These are phyloP conservation scores for Muschampia plurimacula DNA, from an alignment of 2,888 invertebrate species.

Conservation along the genomic window DNA sequence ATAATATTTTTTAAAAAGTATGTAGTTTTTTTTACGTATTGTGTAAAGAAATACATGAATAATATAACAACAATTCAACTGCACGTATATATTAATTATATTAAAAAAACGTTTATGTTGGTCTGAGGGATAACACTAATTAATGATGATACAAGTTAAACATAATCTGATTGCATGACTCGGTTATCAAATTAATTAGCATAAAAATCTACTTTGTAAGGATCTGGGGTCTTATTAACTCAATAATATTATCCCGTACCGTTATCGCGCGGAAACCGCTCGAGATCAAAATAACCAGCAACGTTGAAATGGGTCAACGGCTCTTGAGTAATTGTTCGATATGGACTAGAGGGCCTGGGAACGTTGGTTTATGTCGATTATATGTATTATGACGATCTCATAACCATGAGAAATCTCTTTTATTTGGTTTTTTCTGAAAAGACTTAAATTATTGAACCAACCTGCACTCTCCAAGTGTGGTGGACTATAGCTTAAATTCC, in stretches of 20 bases:
- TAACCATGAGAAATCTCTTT: background rate
- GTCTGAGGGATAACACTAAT: too few species aligned
- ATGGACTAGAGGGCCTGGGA: conserved; percentile 13
- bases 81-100: too few species aligned
- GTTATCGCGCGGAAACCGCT: conserved; percentile 9
- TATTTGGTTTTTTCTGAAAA: too few species aligned
- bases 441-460: too few species aligned
- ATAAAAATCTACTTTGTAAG: background rate
- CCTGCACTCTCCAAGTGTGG: too few species aligned
- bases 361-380: conserved; percentile 31
- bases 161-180: background rate
- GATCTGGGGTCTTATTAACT: background rate
- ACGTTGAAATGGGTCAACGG: conserved; percentile 24
- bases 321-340: conserved; percentile 37
- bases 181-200: background rate
- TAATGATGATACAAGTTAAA: background rate
- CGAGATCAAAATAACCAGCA: conserved; percentile 13
- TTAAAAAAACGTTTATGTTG: too few species aligned
- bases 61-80: too few species aligned
- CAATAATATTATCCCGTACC: background rate
- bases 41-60: too few species aligned
- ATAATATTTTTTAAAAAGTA: too few species aligned
- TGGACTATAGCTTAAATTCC: too few species aligned
- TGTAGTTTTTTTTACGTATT: too few species aligned
- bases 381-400: background rate